Percentiles rank a stretch among this genome's conserved stretches.
These are phyloP conservation scores for Dryoscopus gambensis DNA, from an alignment of 2,113 vertebrate genomes.

Conservation along the genomic window DNA sequence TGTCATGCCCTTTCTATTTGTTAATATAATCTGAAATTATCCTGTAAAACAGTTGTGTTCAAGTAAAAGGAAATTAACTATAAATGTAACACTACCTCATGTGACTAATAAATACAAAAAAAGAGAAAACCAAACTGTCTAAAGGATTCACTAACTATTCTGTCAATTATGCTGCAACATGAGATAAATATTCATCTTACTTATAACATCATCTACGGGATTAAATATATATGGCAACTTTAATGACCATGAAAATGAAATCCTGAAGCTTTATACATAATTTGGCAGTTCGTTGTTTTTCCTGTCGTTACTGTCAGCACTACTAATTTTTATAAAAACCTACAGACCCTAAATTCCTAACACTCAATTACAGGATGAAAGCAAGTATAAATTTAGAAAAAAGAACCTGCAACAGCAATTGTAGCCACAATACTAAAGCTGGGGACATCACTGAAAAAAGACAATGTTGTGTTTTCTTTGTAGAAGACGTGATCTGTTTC, in stretches of 20 bases:
- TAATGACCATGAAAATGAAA: neutral
- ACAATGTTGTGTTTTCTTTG: neutral
- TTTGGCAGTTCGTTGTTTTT: neutral
- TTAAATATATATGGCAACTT: neutral
- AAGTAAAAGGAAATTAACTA: conserved; percentile 50
- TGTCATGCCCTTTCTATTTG: neutral
- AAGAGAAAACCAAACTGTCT: conserved; percentile 7
- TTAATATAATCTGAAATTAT: conserved; percentile 39
- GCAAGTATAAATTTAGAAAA: neutral
- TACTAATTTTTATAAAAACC: conserved; percentile 4
- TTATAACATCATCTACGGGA: neutral
- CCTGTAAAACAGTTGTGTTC: conserved; percentile 15
- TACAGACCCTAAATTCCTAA: neutral
- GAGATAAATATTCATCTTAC: neutral
- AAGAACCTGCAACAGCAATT: neutral
- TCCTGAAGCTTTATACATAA: neutral
- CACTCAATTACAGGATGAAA: neutral
- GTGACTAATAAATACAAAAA: neutral
- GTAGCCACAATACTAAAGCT: neutral
- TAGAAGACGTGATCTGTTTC: neutral
- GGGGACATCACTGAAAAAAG: neutral
- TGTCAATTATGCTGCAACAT: neutral
- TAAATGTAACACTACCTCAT: neutral
- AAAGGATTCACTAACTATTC: neutral
- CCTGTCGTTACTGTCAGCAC: neutral